Conservation (phyloP, 2,888 invertebrate species). For the Ophion obscuratus region DNA sequence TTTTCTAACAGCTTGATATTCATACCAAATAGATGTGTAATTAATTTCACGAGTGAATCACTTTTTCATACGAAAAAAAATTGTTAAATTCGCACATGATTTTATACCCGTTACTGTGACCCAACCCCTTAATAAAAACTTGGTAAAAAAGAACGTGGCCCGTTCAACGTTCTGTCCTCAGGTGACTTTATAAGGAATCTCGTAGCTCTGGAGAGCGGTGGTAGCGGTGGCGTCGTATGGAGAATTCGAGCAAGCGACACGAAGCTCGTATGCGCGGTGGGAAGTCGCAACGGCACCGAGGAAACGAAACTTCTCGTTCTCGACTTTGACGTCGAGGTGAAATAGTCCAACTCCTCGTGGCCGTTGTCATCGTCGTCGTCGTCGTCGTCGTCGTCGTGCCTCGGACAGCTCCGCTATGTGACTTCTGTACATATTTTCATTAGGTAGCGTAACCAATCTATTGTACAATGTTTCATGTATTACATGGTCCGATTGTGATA, state of each 20-base stretch:
- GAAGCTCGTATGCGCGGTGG: slow-evolving; percentile 98
- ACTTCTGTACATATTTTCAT: slow-evolving; percentile 80
- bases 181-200: slow-evolving; percentile 97
- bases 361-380: slow-evolving; percentile 63
- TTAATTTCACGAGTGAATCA: too few species aligned
- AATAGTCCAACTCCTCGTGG: slow-evolving; percentile 76
- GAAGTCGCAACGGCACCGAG: slow-evolving; percentile 99
- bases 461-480: slow-evolving; percentile 82
- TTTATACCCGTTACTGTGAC: too few species aligned
- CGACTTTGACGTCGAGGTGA: slow-evolving; percentile 95
- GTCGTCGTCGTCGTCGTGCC: slow-evolving; percentile 63
- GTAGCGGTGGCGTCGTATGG: slow-evolving; percentile 99
- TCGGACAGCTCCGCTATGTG: slow-evolving; percentile 70
- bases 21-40: too few species aligned
- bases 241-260: slow-evolving; percentile 97
- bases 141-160: background rate
- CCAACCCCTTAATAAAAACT: too few species aligned
- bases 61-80: too few species aligned
- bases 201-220: slow-evolving; percentile 96
- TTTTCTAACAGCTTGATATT: too few species aligned
- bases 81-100: too few species aligned
- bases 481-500: slow-evolving; percentile 83
- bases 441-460: slow-evolving; percentile 79
- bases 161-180: slow-evolving; percentile 72
- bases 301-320: slow-evolving; percentile 99